These are phyloP conservation scores for Coregonus ussuriensis DNA, from an alignment of 2,797 vertebrate genomes.

Conservation along the genomic window DNA sequence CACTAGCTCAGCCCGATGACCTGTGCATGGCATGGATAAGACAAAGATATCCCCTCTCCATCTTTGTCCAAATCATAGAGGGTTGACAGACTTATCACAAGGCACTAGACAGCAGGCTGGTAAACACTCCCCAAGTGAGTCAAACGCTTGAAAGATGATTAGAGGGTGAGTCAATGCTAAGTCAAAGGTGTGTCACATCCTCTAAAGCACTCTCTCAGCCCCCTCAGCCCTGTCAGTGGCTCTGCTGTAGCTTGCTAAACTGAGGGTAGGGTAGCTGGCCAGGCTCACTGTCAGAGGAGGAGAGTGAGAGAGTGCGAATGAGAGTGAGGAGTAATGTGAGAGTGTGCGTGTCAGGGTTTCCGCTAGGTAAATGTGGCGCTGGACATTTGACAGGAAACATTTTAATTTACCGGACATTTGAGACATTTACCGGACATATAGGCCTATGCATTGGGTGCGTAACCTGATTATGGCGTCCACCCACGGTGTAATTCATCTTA, in stretches of 20 bases:
- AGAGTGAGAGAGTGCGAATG: too few species aligned
- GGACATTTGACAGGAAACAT: too few species aligned
- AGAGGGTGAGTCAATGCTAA: slow-evolving; percentile 50
- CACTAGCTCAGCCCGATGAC: not conserved
- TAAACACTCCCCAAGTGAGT: slow-evolving; percentile 24
- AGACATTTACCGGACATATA: too few species aligned
- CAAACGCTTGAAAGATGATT: not conserved
- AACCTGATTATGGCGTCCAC: too few species aligned
- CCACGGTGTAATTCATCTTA: too few species aligned
- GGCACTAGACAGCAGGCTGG: slow-evolving; percentile 36
- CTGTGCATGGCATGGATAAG: slow-evolving; percentile 13
- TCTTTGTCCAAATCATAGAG: slow-evolving; percentile 32
- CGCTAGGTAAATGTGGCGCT: too few species aligned
- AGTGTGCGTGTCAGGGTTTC: too few species aligned
- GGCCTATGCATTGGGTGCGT: too few species aligned
- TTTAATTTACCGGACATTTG: too few species aligned
- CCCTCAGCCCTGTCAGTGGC: slow-evolving; percentile 18
- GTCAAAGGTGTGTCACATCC: slow-evolving; percentile 61
- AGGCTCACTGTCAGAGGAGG: not conserved
- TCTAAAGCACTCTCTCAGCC: slow-evolving; percentile 33
- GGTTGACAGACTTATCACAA: slow-evolving; percentile 37
- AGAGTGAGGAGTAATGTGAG: too few species aligned
- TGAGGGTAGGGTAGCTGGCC: not conserved
- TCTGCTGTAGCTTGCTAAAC: not conserved
- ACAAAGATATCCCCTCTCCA: slow-evolving; percentile 37